A percentile compares a stretch with the other conserved stretches of the same genome.
Evolutionary conservation across 2,888 invertebrate genomes (phyloP).

Genomic region (Enchytraeus crypticus): DNA sequence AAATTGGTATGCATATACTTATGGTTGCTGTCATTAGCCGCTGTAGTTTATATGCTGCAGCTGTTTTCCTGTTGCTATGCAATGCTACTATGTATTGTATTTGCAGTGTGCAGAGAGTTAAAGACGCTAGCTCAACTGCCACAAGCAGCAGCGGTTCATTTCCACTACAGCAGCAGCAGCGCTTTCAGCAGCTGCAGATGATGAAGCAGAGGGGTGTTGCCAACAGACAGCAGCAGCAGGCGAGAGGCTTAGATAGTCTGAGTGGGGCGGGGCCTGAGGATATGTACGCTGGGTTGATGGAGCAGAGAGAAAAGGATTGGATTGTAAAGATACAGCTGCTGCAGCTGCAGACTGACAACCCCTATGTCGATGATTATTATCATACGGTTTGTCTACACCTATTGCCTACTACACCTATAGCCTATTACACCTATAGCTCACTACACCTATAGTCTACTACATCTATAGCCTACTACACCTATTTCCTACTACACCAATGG

Average conservation of each 20-base stretch:
- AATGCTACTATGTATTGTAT: no score
- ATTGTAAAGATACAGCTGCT: constrained; percentile 86
- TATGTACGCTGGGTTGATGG: constrained; percentile 81
- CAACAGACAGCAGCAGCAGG: neutral
- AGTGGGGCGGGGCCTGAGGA: constrained; percentile 24
- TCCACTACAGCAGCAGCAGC: constrained; percentile 12
- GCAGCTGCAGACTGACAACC: constrained; percentile 86
- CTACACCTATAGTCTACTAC: no score
- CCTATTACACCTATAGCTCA: no score
- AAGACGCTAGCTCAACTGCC: no score
- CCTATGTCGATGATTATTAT: constrained; percentile 93
- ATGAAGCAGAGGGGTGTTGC: neutral
- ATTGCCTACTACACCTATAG: no score
- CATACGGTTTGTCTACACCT: constrained; percentile 64
- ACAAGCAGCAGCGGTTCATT: no score
- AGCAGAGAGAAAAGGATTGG: constrained; percentile 87
- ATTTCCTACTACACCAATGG: neutral
- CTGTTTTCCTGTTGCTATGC: no score
- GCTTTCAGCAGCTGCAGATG: constrained; percentile 17
- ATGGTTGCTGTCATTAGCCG: no score
- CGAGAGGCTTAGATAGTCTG: neutral
- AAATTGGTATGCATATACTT: no score
- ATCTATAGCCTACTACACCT: no score
- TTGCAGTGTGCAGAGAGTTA: no score
- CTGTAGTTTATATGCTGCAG: no score